Evolutionary conservation across 2,113 vertebrate genomes (phyloP), one percentile per base, ranked within the genome.

Genomic region (Antennarius striatus): DNA sequence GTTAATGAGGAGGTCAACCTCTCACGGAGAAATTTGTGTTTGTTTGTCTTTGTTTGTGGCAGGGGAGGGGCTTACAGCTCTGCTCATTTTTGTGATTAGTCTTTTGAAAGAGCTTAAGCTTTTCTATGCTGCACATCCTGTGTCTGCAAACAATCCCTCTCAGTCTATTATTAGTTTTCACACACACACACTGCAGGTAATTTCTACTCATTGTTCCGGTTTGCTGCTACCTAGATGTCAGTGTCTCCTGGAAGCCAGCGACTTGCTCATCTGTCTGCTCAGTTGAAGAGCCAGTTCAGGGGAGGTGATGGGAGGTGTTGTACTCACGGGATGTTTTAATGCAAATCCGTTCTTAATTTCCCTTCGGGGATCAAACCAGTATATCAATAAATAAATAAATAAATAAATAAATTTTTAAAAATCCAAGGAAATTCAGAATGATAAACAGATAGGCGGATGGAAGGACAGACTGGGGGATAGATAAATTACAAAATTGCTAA

Each of bases 201-300:
- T 49, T 49, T 46, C 54, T 65, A 50, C 16, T 14, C 3, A 53
- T 61, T 48, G 40, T 63, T 80, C 58, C 55, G 2, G 22, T 55
- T 71, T 75, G 56, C 63, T 59, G 60, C 17, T 53, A 0, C 58
- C 73, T 6, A 22, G 39, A 52, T 50, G 54, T 68, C 28, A 40
- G 28, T 5, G 50, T 17, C 59, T 30, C 16, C 29, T 61, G 59
- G 40, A 56, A 63, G 42, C 50, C 56, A 29, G 50, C 64, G 3
- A 36, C 46, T 56, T 29, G 42, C 28, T 53, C 50, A 28, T 53
- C 59, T 16, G 22, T 53, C 36, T 53, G 51, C 14, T 50, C 29
- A 46, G 63, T 1, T 61, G 55, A 65, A 47, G 74, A 79, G 77
- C 68, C 60, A 75, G 56, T 56, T 76, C 7, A 39, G 71, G 71